These are phyloP conservation scores for Bubo blakistoni DNA, from an alignment of 2,113 vertebrate genomes.

Conservation along the genomic window DNA sequence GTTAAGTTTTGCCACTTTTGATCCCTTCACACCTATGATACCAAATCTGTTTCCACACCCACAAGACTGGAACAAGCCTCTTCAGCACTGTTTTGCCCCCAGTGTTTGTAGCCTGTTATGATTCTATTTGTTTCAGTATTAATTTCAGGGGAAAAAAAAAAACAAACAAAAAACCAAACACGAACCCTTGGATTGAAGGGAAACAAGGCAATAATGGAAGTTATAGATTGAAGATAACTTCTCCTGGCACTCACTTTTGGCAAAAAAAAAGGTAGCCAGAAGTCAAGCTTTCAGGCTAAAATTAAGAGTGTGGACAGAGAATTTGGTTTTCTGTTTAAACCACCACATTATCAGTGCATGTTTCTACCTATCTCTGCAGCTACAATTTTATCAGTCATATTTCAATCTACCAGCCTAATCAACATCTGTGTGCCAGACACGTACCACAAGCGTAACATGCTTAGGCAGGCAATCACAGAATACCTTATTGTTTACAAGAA, in stretches of 20 bases:
- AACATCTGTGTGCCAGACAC: constrained; percentile 7
- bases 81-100: not conserved
- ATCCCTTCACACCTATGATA: not conserved
- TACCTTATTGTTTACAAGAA: constrained; percentile 95
- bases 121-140: not conserved
- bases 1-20: not conserved
- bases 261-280: not conserved
- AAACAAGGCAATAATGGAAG: not conserved
- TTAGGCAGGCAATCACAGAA: constrained; percentile 46
- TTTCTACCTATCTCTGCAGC: not conserved
- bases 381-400: not conserved
- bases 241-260: not conserved
- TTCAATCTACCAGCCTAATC: not conserved
- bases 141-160: not conserved
- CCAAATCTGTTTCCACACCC: not conserved
- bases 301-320: not conserved
- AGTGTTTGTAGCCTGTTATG: not conserved
- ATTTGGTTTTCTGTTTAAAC: not conserved
- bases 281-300: not conserved
- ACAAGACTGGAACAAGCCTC: not conserved
- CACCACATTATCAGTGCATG: not conserved
- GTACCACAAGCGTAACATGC: constrained; percentile 14
- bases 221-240: not conserved
- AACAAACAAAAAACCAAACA: accelerated
- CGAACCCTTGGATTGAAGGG: not conserved